Conservation (phyloP, 2,113 vertebrate species). For the Poeciliopsis turrubarensis region DNA sequence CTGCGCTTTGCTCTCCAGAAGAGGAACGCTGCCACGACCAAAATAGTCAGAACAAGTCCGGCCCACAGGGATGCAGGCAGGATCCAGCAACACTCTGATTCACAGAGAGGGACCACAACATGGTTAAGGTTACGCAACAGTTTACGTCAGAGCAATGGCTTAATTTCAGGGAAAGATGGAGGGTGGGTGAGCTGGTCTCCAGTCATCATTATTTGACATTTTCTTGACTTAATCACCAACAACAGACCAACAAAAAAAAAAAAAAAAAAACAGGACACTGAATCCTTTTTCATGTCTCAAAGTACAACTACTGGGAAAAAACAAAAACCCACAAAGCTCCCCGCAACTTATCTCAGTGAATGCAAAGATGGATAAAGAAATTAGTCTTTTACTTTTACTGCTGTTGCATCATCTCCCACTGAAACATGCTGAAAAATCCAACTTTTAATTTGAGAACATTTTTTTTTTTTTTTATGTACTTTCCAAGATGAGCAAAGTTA, state of each 20-base stretch:
- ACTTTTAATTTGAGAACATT: no score
- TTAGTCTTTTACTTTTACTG: neutral
- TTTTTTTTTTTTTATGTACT: no score
- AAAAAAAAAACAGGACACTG: neutral
- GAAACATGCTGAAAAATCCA: no score
- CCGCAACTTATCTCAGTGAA: neutral
- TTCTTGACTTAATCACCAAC: neutral
- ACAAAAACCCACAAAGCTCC: neutral
- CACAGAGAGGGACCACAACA: neutral
- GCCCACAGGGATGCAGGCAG: constrained; percentile 74
- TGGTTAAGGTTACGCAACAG: neutral
- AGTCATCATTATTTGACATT: neutral
- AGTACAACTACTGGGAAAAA: neutral
- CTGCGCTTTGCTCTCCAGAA: constrained; percentile 51
- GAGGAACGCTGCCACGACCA: constrained; percentile 53
- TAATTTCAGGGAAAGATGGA: neutral
- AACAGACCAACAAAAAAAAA: neutral
- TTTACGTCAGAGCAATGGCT: neutral
- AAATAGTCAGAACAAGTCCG: constrained; percentile 60
- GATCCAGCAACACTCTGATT: constrained; percentile 64
- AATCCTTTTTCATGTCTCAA: neutral
- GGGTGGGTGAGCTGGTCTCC: neutral
- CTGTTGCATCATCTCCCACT: no score
- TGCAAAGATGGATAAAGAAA: neutral
- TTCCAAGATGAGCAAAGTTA: no score